Conservation (phyloP, 2,888 invertebrate species). For the Liposcelis brunnea region DNA sequence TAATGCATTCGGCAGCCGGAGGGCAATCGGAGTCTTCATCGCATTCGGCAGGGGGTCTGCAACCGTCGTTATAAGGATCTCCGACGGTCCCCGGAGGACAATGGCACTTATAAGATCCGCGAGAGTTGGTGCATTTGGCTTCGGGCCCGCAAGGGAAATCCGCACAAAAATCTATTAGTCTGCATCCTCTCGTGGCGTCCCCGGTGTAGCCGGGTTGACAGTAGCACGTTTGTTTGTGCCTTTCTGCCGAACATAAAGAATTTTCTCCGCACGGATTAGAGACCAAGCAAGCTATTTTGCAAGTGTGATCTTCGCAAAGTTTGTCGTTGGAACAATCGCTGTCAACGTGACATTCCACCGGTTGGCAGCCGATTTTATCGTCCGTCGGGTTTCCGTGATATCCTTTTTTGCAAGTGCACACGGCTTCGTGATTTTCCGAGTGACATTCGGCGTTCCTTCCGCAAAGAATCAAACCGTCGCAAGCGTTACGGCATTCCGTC, state of each 20-base stretch:
- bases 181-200: constrained; percentile 52
- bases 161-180: constrained; percentile 59
- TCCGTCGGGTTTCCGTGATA: constrained; percentile 57
- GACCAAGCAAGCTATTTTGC: constrained; percentile 70
- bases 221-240: constrained; percentile 58
- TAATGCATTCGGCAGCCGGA: constrained; percentile 54
- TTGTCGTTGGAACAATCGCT: constrained; percentile 66
- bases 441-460: constrained; percentile 69
- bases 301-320: constrained; percentile 63
- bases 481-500: constrained; percentile 58
- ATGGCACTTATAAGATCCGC: constrained; percentile 61
- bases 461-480: constrained; percentile 50
- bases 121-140: constrained; percentile 60
- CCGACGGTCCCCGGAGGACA: constrained; percentile 68
- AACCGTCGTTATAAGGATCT: constrained; percentile 70
- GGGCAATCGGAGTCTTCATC: constrained; percentile 64
- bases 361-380: constrained; percentile 60
- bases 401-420: constrained; percentile 61
- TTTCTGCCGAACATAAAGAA: constrained; percentile 69
- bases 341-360: constrained; percentile 55
- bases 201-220: constrained; percentile 82
- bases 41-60: constrained; percentile 67
- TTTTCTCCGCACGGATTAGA: constrained; percentile 73
- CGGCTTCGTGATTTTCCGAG: constrained; percentile 51
- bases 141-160: constrained; percentile 64